Conservation (phyloP, 2,888 invertebrate genomes). For the Drosophila subquinaria region DNA sequence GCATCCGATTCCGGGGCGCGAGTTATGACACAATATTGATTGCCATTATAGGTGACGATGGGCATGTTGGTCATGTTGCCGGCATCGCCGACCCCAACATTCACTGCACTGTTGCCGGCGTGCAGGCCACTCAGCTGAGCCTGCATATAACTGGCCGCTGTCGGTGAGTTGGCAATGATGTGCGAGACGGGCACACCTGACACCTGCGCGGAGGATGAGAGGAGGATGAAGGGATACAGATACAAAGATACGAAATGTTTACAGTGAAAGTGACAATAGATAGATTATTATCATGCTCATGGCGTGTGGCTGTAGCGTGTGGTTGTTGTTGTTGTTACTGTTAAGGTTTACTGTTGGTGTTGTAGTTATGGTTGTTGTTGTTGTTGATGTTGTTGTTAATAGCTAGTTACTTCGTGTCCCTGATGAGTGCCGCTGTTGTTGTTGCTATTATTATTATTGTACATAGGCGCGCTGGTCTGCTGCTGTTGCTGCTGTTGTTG, state of each 20-base stretch:
- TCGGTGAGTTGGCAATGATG: constrained; percentile 84
- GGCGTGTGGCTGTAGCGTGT: constrained; percentile 61
- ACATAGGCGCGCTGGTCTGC: constrained; percentile 74
- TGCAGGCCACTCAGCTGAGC: constrained; percentile 76
- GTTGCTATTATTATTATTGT: constrained; percentile 63
- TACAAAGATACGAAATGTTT: constrained; percentile 25
- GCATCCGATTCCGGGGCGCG: constrained; percentile 78
- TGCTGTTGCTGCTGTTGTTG: constrained; percentile 62
- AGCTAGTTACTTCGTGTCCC: constrained; percentile 83
- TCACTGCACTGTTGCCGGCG: constrained; percentile 46
- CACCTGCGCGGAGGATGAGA: constrained; percentile 69
- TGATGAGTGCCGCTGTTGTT: constrained; percentile 62
- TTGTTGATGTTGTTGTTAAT: constrained; percentile 64
- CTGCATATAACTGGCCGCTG: constrained; percentile 83
- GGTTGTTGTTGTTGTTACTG: constrained; percentile 57
- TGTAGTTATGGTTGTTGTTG: constrained; percentile 42
- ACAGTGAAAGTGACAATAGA: constrained; percentile 56
- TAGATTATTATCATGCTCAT: constrained; percentile 46
- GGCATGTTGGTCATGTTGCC: constrained; percentile 69
- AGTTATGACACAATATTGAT: constrained; percentile 83
- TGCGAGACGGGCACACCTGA: constrained; percentile 79
- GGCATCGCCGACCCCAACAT: constrained; percentile 29
- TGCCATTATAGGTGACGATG: constrained; percentile 83
- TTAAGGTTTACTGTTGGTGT: constrained; percentile 39
- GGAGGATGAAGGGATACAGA: constrained; percentile 48